Evolutionary conservation across 1,140 invertebrate species (phyloP), one percentile per base, ranked within the genome.

Genomic region (Drosophila biarmipes): DNA sequence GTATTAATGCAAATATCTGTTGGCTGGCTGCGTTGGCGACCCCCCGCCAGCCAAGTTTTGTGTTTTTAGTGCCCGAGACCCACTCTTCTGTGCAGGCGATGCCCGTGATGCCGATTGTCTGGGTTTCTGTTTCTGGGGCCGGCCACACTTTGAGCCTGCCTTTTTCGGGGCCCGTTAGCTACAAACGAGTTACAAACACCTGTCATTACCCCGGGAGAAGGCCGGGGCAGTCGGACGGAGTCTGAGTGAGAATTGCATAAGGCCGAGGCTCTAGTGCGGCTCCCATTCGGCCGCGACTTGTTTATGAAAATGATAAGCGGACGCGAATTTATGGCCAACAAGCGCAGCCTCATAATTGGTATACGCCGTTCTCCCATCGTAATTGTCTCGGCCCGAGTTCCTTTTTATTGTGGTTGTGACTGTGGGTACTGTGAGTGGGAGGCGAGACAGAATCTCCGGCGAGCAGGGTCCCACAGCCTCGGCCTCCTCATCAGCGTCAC

Each of bases 261-360:
- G 89, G 53, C 54, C 51, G 56, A 53, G 58, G 35, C 62, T 58
- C 57, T 11, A 31, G 57, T 46, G 54, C 48, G 48, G 63, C 71
- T 69, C 63, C 66, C 66, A 69, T 76, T 76, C 77, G 75, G 75
- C 77, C 78, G 68, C 78, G 79, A 82, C 61, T 90, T 90, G 87
- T 90, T 90, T 90, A 87, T 90, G 87, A 90, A 89, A 87, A 87
- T 90, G 87, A 90, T 90, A 90, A 90, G 86, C 86, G 80, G 72
- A 75, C 62, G 75, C 79, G 76, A 78, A 87, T 89, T 87, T 87
- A 87, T 87, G 84, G 78, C 71, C 79, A 78, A 80, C 73, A 86
- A 75, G 71, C 75, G 74, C 62, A 54, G 74, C 57, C 72, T 89
- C 75, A 89, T 89, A 87, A 87, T 87, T 87, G 82, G 75, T 68